Evolutionary conservation across 2,113 vertebrate genomes (phyloP).

Genomic region (Philantomba maxwellii): DNA sequence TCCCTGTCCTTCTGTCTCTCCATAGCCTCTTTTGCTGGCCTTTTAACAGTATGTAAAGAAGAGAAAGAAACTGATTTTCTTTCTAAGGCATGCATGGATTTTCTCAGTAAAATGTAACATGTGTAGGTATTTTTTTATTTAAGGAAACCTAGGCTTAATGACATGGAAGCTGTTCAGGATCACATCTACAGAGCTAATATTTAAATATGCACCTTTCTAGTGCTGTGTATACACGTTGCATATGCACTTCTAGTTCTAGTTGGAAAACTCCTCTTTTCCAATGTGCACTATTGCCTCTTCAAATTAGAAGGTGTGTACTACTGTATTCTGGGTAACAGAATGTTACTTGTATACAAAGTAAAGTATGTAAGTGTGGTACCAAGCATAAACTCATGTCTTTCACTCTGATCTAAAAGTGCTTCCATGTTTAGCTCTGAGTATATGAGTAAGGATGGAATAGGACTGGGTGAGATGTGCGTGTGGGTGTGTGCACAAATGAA

Average conservation of each 20-base stretch:
- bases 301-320: not conserved
- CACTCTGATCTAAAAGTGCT: not conserved
- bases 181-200: not conserved
- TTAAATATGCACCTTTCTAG: not conserved
- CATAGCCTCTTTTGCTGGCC: not conserved
- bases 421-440: conserved; percentile 3
- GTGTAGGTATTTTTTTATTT: not conserved
- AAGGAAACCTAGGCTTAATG: conserved; percentile 7
- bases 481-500: not conserved
- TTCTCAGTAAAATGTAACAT: not conserved
- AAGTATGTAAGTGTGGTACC: not conserved
- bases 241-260: not conserved
- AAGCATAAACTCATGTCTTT: not conserved
- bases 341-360: not conserved
- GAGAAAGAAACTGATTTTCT: not conserved
- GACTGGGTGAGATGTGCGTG: not conserved
- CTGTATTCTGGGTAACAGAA: not conserved
- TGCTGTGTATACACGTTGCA: not conserved
- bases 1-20: not conserved
- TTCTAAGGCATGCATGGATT: not conserved
- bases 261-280: not conserved
- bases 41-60: not conserved
- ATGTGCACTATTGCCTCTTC: not conserved
- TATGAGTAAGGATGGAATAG: not conserved
- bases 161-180: not conserved